Conservation (phyloP, 2,797 vertebrate species). For the Chaetodon trifasciatus region DNA sequence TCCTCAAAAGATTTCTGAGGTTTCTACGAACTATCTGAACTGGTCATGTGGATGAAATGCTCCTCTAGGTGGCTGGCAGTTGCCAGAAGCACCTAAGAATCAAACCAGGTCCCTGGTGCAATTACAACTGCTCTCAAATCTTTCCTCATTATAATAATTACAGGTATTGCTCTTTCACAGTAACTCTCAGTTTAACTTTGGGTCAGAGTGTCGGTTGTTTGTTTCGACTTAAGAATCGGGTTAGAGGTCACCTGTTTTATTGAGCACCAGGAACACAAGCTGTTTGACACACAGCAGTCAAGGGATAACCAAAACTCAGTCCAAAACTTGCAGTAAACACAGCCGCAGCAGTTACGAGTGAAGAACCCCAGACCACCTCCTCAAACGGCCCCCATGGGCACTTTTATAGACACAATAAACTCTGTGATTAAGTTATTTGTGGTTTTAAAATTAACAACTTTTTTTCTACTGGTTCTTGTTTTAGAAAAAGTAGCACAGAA, state of each 20-base stretch:
- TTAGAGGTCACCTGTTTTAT: constrained; percentile 44
- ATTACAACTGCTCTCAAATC: constrained; percentile 70
- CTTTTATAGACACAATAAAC: constrained; percentile 54
- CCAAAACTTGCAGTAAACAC: constrained; percentile 73
- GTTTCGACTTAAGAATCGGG: constrained; percentile 53
- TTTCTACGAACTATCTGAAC: constrained; percentile 13
- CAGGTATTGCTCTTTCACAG: constrained; percentile 53
- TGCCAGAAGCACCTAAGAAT: constrained; percentile 59
- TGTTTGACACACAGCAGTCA: constrained; percentile 36
- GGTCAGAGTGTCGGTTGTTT: constrained; percentile 57
- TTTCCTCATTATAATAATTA: constrained; percentile 74
- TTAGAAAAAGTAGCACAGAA: background rate
- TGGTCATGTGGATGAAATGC: constrained; percentile 16
- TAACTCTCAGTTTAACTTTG: constrained; percentile 60
- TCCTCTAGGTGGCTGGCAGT: constrained; percentile 44
- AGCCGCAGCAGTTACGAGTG: constrained; percentile 71
- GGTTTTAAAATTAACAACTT: constrained; percentile 22
- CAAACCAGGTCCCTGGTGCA: constrained; percentile 63
- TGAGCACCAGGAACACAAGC: constrained; percentile 39
- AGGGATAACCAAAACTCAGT: constrained; percentile 59
- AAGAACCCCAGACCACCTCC: constrained; percentile 76
- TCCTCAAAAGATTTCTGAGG: background rate
- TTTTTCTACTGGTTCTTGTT: background rate
- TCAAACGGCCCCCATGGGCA: constrained; percentile 46
- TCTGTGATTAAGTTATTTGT: constrained; percentile 11